These are phyloP conservation scores for Oxycera nigricornis DNA, from an alignment of 2,888 invertebrate species.

Conservation along the genomic window DNA sequence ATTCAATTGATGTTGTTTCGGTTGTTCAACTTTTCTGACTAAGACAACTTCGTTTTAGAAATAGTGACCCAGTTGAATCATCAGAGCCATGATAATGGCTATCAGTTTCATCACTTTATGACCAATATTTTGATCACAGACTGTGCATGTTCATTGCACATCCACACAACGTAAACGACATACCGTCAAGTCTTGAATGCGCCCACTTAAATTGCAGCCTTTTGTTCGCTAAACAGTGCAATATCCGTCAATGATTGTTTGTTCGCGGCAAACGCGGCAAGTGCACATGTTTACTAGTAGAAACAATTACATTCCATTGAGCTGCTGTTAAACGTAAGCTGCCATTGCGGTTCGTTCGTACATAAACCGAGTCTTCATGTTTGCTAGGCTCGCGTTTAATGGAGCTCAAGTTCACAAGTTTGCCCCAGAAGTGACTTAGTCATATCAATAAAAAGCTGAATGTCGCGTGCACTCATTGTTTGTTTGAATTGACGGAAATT, in stretches of 20 bases:
- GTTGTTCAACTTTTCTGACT: too few relatives aligned
- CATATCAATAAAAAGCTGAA: too few relatives aligned
- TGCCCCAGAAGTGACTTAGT: too few relatives aligned
- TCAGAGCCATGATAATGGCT: too few relatives aligned
- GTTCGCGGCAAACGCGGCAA: background rate
- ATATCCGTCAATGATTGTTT: constrained; percentile 11
- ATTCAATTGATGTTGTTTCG: too few relatives aligned
- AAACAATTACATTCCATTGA: background rate
- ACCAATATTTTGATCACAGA: too few relatives aligned
- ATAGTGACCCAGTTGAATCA: too few relatives aligned
- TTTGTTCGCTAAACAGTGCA: constrained; percentile 23
- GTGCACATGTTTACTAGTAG: background rate
- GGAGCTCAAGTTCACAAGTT: background rate
- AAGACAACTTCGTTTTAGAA: too few relatives aligned
- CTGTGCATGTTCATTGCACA: too few relatives aligned
- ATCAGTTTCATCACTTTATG: too few relatives aligned
- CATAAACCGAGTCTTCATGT: background rate
- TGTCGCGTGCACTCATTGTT: too few relatives aligned
- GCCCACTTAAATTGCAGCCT: background rate
- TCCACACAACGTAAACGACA: background rate
- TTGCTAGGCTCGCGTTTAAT: background rate
- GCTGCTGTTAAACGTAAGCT: background rate
- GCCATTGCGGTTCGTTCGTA: background rate
- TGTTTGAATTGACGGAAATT: too few relatives aligned
- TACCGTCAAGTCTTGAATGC: background rate